Conservation (phyloP, 2,888 invertebrate genomes). For the Lingula anatina region DNA sequence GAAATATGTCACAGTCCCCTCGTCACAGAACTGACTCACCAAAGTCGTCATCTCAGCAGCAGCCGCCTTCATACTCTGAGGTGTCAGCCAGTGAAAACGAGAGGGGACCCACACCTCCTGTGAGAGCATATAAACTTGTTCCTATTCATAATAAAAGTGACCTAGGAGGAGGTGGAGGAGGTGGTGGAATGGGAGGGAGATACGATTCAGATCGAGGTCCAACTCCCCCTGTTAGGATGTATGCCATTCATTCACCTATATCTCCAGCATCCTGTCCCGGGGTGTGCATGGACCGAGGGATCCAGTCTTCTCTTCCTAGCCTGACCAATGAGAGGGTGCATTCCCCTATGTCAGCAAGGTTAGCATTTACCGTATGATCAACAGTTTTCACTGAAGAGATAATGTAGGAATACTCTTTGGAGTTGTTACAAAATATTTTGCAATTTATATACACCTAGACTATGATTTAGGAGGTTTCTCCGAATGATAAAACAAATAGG, state of each 20-base stretch:
- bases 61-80: slow-evolving; percentile 3
- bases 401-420: no score
- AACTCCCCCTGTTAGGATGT: slow-evolving; percentile 18
- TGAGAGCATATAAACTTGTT: background rate
- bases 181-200: no score
- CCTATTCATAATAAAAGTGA: slow-evolving; percentile 1
- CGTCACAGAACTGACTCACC: no score
- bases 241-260: background rate
- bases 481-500: no score
- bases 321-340: slow-evolving; percentile 31
- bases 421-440: no score
- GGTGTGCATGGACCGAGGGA: slow-evolving; percentile 53
- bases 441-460: no score
- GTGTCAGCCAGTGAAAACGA: slow-evolving; percentile 8
- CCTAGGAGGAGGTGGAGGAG: background rate
- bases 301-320: slow-evolving; percentile 55
- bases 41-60: background rate
- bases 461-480: no score
- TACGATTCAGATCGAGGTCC: slow-evolving; percentile 22
- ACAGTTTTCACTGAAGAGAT: no score
- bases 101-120: background rate
- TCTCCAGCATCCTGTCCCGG: slow-evolving; percentile 9
- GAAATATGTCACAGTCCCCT: background rate
- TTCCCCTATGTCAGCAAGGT: slow-evolving; percentile 18
- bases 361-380: no score